Evolutionary conservation across 2,113 vertebrate species (phyloP), one percentile per base, ranked within the genome.

Genomic region (Cheirogaleus medius): DNA sequence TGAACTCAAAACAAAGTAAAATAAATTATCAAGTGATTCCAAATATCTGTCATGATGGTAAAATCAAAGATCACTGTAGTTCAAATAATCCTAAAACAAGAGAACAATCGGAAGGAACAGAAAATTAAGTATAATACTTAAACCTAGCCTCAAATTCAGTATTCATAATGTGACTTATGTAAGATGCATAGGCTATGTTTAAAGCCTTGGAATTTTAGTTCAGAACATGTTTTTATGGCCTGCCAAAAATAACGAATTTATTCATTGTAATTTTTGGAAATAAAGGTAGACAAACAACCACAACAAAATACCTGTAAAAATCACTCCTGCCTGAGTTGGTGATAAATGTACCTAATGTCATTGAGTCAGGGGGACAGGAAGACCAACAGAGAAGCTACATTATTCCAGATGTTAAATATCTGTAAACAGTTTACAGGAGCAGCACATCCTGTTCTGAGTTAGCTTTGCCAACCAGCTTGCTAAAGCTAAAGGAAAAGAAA

Each of bases 401-500:
- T 85, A 85, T 71, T 39, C 73, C 71, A 92, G 77, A 80, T 80
- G 86, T 94, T 94, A 56, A 93, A 92, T 49, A 47, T 95, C 78
- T 93, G 66, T 76, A 83, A 87, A 91, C 32, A 94, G 54, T 63
- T 73, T 94, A 80, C 9, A 23, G 21, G 11, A 93, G 47, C 12
- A 63, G 20, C 52, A 66, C 11, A 86, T 32, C 11, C 17, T 84
- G 12, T 29, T 60, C 77, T 37, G 47, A 90, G 66, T 97, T 90
- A 96, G 83, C 13, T 69, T 97, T 76, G 60, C 54, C 64, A 29
- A 69, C 63, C 15, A 25, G 52, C 85, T 34, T 93, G 94, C 34
- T 96, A 9, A 87, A 97, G 73, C 39, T 89, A 87, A 93, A 95
- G 63, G 81, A 78, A 98, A 96, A 96, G 73, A 93, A 97, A 97